phyloP scores from a whole-genome alignment of 2,113 vertebrate species.

The Plecturocebus donacophilus region DNA sequence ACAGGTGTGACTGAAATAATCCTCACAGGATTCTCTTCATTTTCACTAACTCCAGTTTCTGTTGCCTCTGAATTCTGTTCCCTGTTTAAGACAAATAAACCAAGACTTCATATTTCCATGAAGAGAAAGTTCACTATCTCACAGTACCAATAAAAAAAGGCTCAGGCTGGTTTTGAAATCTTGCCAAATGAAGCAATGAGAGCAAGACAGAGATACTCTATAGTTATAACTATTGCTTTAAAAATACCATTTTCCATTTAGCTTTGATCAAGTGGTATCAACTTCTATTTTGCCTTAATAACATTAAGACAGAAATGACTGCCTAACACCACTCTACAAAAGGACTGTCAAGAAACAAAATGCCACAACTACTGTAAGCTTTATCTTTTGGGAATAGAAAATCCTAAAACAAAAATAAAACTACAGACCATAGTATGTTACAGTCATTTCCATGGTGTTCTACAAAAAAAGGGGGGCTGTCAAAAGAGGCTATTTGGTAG shows the following conservation, averaged over 20 bases:
- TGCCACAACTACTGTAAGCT: background rate
- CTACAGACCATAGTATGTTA: background rate
- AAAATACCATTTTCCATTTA: background rate
- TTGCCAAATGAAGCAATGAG: background rate
- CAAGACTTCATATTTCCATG: conserved; percentile 26
- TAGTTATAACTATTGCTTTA: background rate
- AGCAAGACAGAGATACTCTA: background rate
- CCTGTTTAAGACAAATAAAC: conserved; percentile 81
- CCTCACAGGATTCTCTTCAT: conserved; percentile 96
- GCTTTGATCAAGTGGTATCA: background rate
- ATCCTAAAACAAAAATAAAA: conserved; percentile 9
- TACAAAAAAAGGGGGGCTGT: background rate
- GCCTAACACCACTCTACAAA: conserved; percentile 4
- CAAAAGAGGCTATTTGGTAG: background rate
- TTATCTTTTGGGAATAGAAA: background rate
- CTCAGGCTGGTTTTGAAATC: background rate
- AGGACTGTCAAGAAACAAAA: conserved; percentile 32
- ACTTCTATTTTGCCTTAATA: background rate
- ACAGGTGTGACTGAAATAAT: conserved; percentile 89
- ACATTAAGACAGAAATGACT: background rate
- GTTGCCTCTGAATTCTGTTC: conserved; percentile 89
- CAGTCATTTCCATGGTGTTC: background rate
- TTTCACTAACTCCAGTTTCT: conserved; percentile 94
- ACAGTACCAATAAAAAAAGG: background rate
- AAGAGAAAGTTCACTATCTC: background rate